Conservation (phyloP, 2,797 vertebrate species). For the Gymnoscopelus braueri region DNA sequence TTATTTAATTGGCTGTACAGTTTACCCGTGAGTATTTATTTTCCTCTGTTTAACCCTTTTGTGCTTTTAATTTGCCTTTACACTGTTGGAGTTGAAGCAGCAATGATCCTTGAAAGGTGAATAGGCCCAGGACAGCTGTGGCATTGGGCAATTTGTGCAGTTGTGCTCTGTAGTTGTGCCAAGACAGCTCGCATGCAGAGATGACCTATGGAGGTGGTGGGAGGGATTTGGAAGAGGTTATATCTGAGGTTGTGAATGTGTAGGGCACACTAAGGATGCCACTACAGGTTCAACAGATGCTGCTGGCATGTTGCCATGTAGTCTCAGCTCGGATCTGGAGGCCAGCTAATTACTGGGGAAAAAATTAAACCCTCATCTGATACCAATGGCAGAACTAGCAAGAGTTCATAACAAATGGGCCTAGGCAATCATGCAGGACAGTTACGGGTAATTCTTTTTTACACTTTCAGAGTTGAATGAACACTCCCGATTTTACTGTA, state of each 20-base stretch:
- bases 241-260: slow-evolving; percentile 41
- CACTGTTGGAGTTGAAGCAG: neutral
- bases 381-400: slow-evolving; percentile 19
- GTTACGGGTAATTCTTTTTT: too few species aligned
- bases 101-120: slow-evolving; percentile 38
- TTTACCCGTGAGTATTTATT: neutral
- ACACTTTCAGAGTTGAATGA: too few species aligned
- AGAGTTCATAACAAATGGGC: slow-evolving; percentile 11
- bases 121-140: slow-evolving; percentile 35
- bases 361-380: slow-evolving; percentile 9
- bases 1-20: neutral
- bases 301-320: slow-evolving; percentile 47
- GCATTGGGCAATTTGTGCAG: slow-evolving; percentile 48
- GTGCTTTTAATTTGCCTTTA: slow-evolving; percentile 36
- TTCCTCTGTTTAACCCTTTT: slow-evolving; percentile 30
- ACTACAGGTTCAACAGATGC: slow-evolving; percentile 47
- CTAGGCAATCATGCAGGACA: too few species aligned
- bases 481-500: too few species aligned
- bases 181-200: slow-evolving; percentile 58
- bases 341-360: slow-evolving; percentile 38
- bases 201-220: slow-evolving; percentile 48
- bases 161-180: slow-evolving; percentile 68
- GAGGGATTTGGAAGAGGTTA: slow-evolving; percentile 64
- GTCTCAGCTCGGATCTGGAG: slow-evolving; percentile 42
- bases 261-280: slow-evolving; percentile 30